Percentiles rank a stretch among this genome's conserved stretches.
Evolutionary conservation across 2,888 invertebrate species (phyloP).

Genomic region (Hirtodrosophila histrioides): DNA sequence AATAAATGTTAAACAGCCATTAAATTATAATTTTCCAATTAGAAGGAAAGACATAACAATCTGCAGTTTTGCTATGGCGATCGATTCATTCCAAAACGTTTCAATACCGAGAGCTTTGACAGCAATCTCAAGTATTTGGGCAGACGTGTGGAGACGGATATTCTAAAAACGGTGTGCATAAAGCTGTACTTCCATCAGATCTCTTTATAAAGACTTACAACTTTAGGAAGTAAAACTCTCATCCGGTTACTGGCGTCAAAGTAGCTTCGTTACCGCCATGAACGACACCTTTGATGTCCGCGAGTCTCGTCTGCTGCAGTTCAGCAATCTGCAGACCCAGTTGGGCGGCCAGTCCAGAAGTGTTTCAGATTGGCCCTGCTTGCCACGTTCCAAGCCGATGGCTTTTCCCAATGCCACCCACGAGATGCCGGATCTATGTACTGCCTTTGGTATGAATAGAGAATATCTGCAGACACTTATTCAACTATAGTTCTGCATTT

Average conservation of each 20-base stretch:
- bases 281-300: slow-evolving; percentile 64
- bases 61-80: slow-evolving; percentile 66
- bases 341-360: slow-evolving; percentile 18
- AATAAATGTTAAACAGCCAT: not conserved
- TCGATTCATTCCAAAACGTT: slow-evolving; percentile 83
- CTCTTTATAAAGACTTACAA: not conserved
- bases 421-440: slow-evolving; percentile 72
- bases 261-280: slow-evolving; percentile 61
- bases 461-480: not conserved
- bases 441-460: slow-evolving; percentile 22
- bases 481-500: not conserved
- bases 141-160: slow-evolving; percentile 61
- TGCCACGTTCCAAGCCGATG: slow-evolving; percentile 76
- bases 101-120: slow-evolving; percentile 52
- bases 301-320: slow-evolving; percentile 65
- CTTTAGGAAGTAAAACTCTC: slow-evolving; percentile 20
- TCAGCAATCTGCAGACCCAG: slow-evolving; percentile 39
- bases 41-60: slow-evolving; percentile 31
- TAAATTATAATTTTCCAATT: not conserved
- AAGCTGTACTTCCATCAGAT: not conserved
- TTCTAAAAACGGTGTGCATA: slow-evolving; percentile 66
- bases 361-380: slow-evolving; percentile 81
- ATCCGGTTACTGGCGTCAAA: slow-evolving; percentile 70
- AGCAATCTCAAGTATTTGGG: slow-evolving; percentile 61
- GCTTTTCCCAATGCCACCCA: slow-evolving; percentile 80